Percentiles rank a stretch among this genome's conserved stretches.
Evolutionary conservation across 2,888 invertebrate genomes (phyloP).

Genomic region (Lamproptera curius): DNA sequence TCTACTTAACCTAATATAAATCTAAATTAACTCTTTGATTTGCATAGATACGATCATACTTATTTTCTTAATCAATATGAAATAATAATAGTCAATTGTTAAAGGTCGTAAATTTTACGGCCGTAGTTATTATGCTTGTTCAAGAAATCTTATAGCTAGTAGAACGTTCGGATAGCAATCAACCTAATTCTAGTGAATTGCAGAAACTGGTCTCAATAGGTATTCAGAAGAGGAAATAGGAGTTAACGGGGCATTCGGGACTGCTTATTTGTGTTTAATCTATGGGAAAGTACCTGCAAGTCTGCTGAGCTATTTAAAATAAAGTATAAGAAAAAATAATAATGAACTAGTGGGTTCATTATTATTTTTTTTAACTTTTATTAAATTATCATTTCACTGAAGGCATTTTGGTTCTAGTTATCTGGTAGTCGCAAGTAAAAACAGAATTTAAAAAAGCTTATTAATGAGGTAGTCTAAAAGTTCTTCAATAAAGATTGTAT

Average conservation of each 20-base stretch:
- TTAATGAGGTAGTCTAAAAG: too few relatives aligned
- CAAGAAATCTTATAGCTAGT: background rate
- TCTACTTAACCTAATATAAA: too few relatives aligned
- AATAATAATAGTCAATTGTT: background rate
- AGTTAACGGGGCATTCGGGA: slow-evolving; percentile 16
- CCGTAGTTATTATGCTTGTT: background rate
- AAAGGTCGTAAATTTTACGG: background rate
- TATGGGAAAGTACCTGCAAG: background rate
- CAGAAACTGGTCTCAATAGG: slow-evolving; percentile 16
- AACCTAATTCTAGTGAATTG: slow-evolving; percentile 12
- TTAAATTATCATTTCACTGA: background rate
- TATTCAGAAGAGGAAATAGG: slow-evolving; percentile 17
- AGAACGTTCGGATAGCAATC: slow-evolving; percentile 1
- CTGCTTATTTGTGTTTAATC: slow-evolving; percentile 1
- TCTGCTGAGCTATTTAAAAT: too few relatives aligned
- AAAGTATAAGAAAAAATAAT: too few relatives aligned
- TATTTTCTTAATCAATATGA: too few relatives aligned
- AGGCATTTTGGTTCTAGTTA: background rate
- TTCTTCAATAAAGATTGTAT: too few relatives aligned
- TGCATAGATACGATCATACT: too few relatives aligned
- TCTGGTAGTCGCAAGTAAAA: background rate
- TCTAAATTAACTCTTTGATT: too few relatives aligned
- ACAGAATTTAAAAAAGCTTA: slow-evolving; percentile 6
- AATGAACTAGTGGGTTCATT: too few relatives aligned
- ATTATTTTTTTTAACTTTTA: background rate